phyloP scores from a whole-genome alignment of 1,140 invertebrate genomes.

The Lethrus apterus region DNA sequence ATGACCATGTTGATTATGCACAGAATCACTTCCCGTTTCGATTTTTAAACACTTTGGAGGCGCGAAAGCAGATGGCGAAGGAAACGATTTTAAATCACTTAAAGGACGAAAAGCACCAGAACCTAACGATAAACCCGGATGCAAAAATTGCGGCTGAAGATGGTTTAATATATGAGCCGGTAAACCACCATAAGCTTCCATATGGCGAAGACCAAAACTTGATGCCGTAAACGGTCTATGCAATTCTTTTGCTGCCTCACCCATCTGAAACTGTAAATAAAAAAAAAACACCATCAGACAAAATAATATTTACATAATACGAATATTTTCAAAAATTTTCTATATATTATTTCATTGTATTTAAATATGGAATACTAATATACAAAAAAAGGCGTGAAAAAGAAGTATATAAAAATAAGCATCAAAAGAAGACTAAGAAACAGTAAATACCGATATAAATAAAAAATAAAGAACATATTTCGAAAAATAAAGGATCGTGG shows the following conservation, averaged over 20 bases:
- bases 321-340: no score
- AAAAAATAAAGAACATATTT: no score
- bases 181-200: conserved; percentile 48
- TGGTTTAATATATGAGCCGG: conserved; percentile 48
- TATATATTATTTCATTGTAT: no score
- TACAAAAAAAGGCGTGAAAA: no score
- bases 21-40: conserved; percentile 36
- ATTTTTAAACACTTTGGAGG: conserved; percentile 46
- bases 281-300: no score
- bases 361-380: no score
- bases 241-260: conserved; percentile 37
- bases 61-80: conserved; percentile 45
- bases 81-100: conserved; percentile 44
- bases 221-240: conserved; percentile 42
- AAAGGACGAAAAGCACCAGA: conserved; percentile 38
- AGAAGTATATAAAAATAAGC: no score
- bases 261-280: conserved; percentile 38
- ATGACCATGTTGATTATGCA: conserved; percentile 29
- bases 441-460: no score
- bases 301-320: no score
- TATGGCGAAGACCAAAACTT: conserved; percentile 46
- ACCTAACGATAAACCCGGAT: conserved; percentile 39
- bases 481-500: no score
- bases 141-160: conserved; percentile 47
- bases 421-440: no score